phyloP scores from a whole-genome alignment of 2,888 invertebrate species.

The Pheosia tremula region DNA sequence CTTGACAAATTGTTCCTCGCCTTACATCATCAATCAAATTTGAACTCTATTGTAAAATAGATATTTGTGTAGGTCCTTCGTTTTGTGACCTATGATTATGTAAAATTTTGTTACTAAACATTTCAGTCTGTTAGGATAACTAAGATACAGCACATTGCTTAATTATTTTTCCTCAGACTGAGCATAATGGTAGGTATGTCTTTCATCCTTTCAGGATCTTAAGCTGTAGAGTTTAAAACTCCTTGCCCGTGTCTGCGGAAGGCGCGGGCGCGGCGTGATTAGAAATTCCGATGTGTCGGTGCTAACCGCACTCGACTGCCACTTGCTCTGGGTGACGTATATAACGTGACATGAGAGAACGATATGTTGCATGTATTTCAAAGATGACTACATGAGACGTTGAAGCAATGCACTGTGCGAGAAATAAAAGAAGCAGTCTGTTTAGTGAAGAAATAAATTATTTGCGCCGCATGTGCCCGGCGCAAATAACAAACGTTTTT shows the following conservation, averaged over 20 bases:
- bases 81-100: background rate
- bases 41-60: background rate
- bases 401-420: too few species aligned
- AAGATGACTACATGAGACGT: too few species aligned
- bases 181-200: constrained; percentile 32
- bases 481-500: constrained; percentile 27
- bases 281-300: constrained; percentile 44
- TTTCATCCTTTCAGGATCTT: constrained; percentile 25
- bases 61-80: background rate
- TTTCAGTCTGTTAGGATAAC: too few species aligned
- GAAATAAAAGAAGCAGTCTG: too few species aligned
- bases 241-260: constrained; percentile 24
- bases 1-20: constrained; percentile 4
- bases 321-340: constrained; percentile 7
- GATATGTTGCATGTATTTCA: background rate
- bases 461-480: constrained; percentile 5
- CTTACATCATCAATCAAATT: background rate
- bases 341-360: constrained; percentile 7
- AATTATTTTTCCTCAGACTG: constrained; percentile 10
- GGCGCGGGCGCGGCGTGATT: constrained; percentile 34
- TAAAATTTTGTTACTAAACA: too few species aligned
- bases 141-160: too few species aligned
- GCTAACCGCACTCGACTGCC: constrained; percentile 35
- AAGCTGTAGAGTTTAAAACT: constrained; percentile 21
- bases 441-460: too few species aligned